These are phyloP conservation scores for Fulmarus glacialis DNA, from an alignment of 2,113 vertebrate genomes.

Conservation along the genomic window DNA sequence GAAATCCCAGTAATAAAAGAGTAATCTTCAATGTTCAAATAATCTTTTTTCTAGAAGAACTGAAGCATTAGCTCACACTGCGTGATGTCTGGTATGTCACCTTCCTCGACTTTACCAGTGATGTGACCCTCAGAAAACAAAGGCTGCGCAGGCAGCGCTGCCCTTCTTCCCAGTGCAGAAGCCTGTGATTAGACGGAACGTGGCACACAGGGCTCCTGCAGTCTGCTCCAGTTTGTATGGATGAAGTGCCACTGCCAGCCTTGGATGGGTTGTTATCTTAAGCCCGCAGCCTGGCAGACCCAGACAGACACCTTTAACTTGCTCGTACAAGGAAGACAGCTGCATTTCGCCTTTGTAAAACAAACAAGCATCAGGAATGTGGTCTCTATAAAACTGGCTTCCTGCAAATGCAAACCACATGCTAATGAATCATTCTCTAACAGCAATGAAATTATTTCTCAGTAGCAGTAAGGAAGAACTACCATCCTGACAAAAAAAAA, in stretches of 20 bases:
- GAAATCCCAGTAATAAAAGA: background rate
- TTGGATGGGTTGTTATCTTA: background rate
- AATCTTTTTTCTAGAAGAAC: background rate
- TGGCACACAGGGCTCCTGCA: background rate
- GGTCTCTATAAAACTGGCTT: conserved; percentile 21
- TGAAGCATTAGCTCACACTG: background rate
- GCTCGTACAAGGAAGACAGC: background rate
- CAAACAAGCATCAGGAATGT: conserved; percentile 27
- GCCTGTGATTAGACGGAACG: background rate
- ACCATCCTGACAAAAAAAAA: background rate
- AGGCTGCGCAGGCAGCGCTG: background rate
- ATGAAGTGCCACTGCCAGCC: background rate
- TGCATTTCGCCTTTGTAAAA: background rate
- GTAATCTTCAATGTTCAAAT: background rate
- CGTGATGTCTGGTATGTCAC: background rate
- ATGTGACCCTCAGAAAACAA: background rate
- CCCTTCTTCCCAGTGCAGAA: background rate
- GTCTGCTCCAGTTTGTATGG: background rate
- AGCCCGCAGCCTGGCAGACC: background rate
- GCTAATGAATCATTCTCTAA: conserved; percentile 42
- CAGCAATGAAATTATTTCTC: background rate
- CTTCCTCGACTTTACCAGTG: background rate
- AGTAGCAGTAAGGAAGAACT: conserved; percentile 4
- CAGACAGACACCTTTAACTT: background rate
- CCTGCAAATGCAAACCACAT: conserved; percentile 30